Evolutionary conservation across 30 jellyfish, hydroid and myxozoan genomes (phyloP), one percentile per base, ranked within the genome.

Genomic region (Pelagia noctiluca): DNA sequence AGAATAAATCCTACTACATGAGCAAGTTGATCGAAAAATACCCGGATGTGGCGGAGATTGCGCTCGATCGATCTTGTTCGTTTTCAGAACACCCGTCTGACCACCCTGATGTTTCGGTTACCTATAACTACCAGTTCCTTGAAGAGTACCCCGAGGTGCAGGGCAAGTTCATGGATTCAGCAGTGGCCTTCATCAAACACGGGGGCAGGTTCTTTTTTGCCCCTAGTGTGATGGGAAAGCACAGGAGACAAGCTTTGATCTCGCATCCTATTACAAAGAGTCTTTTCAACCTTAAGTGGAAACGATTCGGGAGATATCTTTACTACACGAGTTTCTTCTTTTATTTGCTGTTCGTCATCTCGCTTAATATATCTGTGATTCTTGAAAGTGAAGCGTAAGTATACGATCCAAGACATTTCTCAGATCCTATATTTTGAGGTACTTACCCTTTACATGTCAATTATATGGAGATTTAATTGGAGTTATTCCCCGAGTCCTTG

Each of bases 81-180:
- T 83, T 83, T 31, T 63, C 94, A 37, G 86, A 63, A 19, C 94
- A 71, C 21, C 94, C 64, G 7, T 72, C 82, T 25, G 82, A 83
- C 12, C 87, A 83, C 50, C 75, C 88, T 1, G 82, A 71, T 3
- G 54, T 83, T 42, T 26, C 76, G 16, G 84, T 83, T 22, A 70
- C 94, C 22, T 83, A 26, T 62, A 47, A 83, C 65, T 83, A 26
- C 60, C 37, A 38, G 36, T 83, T 66, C 66, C 87, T 83, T 19
- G 94, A 83, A 48, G 82, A 42, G 34, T 5, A 34, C 3, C 94
- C 94, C 2, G 66, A 32, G 26, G 33, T 74, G 28, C 33, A 36
- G 19, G 26, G 61, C 16, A 38, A 12, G 50, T 29, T 79, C 46
- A 12, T 47, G 16, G 89, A 62, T 57, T 22, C 82, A 31, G 50